A percentile compares a stretch with the other conserved stretches of the same genome.
phyloP scores from a whole-genome alignment of 2,888 invertebrate species.

The Macrosiphum euphorbiae region DNA sequence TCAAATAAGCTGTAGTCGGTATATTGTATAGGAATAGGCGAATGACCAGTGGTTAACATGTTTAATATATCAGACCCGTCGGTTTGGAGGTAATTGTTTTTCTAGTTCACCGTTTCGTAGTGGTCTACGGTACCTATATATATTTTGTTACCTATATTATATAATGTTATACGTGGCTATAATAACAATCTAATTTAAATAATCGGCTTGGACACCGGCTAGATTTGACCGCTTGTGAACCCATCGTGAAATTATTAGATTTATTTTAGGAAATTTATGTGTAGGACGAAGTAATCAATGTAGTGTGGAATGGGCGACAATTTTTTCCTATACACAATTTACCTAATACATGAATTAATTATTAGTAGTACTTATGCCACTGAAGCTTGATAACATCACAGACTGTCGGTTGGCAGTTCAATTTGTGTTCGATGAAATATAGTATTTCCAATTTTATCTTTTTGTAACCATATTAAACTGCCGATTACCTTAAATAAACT shows the following conservation, averaged over 20 bases:
- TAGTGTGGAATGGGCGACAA: not conserved
- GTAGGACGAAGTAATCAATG: not conserved
- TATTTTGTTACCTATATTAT: slow-evolving; percentile 14
- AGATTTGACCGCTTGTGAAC: not conserved
- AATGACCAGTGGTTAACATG: slow-evolving; percentile 41
- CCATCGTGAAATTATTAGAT: not conserved
- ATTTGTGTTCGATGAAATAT: not conserved
- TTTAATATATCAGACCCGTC: slow-evolving; percentile 45
- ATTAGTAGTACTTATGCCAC: not conserved
- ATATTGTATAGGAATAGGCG: not conserved
- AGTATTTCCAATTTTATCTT: too few species aligned
- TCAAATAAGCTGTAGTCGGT: slow-evolving; percentile 30
- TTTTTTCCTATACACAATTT: not conserved
- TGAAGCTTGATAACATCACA: not conserved
- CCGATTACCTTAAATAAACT: too few species aligned
- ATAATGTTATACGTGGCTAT: not conserved
- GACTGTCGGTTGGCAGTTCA: not conserved
- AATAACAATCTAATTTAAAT: slow-evolving; percentile 12
- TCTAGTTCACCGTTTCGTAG: not conserved
- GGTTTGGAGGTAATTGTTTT: slow-evolving; percentile 49
- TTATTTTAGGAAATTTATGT: not conserved
- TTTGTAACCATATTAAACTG: too few species aligned
- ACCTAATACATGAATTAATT: not conserved
- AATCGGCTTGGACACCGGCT: slow-evolving; percentile 27
- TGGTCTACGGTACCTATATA: not conserved